phyloP scores from a whole-genome alignment of 2,888 invertebrate species.

The Andrena minutula region DNA sequence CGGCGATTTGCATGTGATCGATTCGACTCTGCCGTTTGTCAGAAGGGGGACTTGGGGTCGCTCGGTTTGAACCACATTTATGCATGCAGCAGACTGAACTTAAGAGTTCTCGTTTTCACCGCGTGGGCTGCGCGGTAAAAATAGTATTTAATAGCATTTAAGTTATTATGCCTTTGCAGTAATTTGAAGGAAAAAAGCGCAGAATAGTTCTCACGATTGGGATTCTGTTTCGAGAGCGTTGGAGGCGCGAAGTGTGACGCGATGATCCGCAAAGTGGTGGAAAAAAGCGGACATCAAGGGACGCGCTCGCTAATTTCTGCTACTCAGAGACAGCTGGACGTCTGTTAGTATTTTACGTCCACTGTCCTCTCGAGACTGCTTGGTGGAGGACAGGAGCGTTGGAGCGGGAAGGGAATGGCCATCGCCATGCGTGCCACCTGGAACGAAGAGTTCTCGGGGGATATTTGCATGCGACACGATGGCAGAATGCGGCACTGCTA shows the following conservation, averaged over 20 bases:
- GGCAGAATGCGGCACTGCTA: slow-evolving; percentile 71
- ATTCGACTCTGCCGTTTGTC: slow-evolving; percentile 45
- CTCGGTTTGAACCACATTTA: slow-evolving; percentile 51
- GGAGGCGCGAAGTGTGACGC: too few species aligned
- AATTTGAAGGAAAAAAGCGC: neutral
- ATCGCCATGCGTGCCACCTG: slow-evolving; percentile 57
- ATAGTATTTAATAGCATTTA: slow-evolving; percentile 15
- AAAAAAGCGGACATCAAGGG: neutral
- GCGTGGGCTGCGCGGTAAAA: slow-evolving; percentile 6
- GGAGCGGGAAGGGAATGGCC: slow-evolving; percentile 24
- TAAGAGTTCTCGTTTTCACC: slow-evolving; percentile 30
- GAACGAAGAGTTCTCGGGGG: slow-evolving; percentile 56
- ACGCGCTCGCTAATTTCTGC: too few species aligned
- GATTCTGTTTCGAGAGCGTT: too few species aligned
- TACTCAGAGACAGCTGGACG: neutral
- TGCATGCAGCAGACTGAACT: slow-evolving; percentile 46
- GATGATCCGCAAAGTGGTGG: too few species aligned
- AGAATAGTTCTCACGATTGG: too few species aligned
- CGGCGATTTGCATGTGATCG: slow-evolving; percentile 52
- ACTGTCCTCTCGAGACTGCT: slow-evolving; percentile 30
- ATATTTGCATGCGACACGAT: slow-evolving; percentile 75
- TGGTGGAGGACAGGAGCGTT: neutral
- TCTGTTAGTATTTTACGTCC: slow-evolving; percentile 48
- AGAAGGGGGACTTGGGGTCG: slow-evolving; percentile 43
- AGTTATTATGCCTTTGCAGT: neutral